phyloP scores from a whole-genome alignment of 1,140 invertebrate species.

The Bombus impatiens region DNA sequence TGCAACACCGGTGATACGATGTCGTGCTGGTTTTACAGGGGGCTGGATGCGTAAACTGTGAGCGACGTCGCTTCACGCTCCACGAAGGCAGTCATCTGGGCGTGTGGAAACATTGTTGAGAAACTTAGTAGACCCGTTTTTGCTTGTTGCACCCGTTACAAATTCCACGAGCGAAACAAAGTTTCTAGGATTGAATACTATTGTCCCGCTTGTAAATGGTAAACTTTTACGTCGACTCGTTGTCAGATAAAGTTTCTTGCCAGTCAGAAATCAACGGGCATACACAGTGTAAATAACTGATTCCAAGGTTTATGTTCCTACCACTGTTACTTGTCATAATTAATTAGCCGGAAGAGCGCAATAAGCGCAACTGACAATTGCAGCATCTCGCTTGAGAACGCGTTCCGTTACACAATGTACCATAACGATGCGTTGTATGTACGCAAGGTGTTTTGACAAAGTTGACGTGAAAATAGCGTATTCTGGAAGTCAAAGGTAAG shows the following conservation, averaged over 20 bases:
- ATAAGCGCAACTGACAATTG: constrained; percentile 1
- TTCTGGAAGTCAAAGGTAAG: too few relatives aligned
- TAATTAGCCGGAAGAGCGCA: neutral
- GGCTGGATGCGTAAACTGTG: neutral
- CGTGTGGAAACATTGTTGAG: neutral
- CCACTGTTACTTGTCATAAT: neutral
- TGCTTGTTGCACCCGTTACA: neutral
- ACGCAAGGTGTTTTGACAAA: too few relatives aligned
- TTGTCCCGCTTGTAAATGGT: neutral
- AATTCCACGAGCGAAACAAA: neutral
- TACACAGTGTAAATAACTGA: neutral
- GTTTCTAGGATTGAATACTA: neutral
- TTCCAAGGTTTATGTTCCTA: neutral
- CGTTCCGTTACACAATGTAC: neutral
- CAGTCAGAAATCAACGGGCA: neutral
- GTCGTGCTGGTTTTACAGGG: neutral
- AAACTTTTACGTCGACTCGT: neutral
- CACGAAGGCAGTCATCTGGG: neutral
- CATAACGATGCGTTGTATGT: neutral
- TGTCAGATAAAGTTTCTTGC: neutral
- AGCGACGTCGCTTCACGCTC: too few relatives aligned
- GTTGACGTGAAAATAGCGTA: too few relatives aligned
- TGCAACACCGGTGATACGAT: neutral
- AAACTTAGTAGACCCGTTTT: neutral
- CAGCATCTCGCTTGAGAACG: neutral